Percentiles rank a stretch among this genome's conserved stretches.
These are phyloP conservation scores for Synanceia verrucosa DNA, from an alignment of 2,797 vertebrate species.

Conservation along the genomic window DNA sequence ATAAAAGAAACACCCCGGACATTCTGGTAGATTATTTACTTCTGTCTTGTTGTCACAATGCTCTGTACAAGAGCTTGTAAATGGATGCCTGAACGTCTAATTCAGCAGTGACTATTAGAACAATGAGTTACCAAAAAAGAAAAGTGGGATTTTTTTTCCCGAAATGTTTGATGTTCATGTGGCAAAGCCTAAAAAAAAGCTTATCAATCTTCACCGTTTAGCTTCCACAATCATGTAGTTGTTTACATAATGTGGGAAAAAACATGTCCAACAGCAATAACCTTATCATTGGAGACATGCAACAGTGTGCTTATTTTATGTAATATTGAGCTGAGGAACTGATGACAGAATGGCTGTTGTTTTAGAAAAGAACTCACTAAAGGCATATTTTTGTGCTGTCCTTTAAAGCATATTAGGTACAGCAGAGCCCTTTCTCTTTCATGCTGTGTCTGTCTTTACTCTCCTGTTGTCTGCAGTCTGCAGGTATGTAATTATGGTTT, in stretches of 20 bases:
- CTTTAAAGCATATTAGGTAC: slow-evolving; percentile 23
- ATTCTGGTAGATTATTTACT: background rate
- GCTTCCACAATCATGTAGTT: background rate
- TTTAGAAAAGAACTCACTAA: background rate
- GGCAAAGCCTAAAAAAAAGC: background rate
- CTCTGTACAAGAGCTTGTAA: background rate
- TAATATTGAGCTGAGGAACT: background rate
- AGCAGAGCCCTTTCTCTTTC: slow-evolving; percentile 34
- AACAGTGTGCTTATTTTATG: slow-evolving; percentile 4
- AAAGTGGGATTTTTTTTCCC: slow-evolving; percentile 1
- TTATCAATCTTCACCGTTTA: background rate
- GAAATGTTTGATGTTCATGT: background rate
- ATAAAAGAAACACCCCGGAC: background rate
- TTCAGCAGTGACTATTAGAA: background rate
- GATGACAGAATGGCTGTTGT: background rate
- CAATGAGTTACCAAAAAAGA: background rate
- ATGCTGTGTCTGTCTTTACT: slow-evolving; percentile 47
- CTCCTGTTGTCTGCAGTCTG: slow-evolving; percentile 73
- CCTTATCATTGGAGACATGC: background rate
- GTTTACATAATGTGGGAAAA: slow-evolving; percentile 7
- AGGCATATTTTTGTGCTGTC: slow-evolving; percentile 3
- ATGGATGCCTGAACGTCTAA: background rate
- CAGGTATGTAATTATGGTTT: slow-evolving; percentile 82
- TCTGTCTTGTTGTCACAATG: background rate
- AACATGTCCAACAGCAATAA: background rate